Evolutionary conservation across 2,797 vertebrate genomes (phyloP), one percentile per base, ranked within the genome.

Genomic region (Spizella passerina): DNA sequence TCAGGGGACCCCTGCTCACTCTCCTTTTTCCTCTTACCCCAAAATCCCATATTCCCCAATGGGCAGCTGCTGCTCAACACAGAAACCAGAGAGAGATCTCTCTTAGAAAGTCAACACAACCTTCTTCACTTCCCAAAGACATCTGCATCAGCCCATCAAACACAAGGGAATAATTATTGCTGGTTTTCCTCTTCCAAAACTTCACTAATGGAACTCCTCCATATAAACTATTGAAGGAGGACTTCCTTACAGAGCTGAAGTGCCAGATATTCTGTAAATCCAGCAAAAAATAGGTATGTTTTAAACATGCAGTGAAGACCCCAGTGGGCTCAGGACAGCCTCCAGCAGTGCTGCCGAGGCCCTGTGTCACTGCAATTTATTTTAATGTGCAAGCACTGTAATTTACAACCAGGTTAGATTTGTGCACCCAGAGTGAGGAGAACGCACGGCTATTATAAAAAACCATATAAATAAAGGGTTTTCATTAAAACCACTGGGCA

Each of bases 401-500:
- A 88, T 92, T 95, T 86, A 87, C 68, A 88, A 30, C 26, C 0
- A 0, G 39, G 72, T n/a, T 34, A 56, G 44, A 94, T 89, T 49
- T 95, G 82, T 0, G 0, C 10, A 12, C 47, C 14, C 69, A 53
- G 84, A 90, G 47, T 9, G 32, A 34, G 13, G 38, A 72, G 57
- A 84, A 96, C 80, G 18, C 66, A 73, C 0, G 1, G 80, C 70
- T 88, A 70, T 76, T 91, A 91, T 75, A 61, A 90, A 94, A 26
- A 12, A n/a, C 3, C 6, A 30, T 59, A 90, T 43, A 82, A 93
- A 92, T 76, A 75, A 63, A 52, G 47, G 11, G 24, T 3, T 87
- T 94, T 92, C 84, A 91, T 94, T 96, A 78, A 93, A 96, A 96
- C 32, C 53, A 83, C 29, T 34, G 65, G 34, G 46, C 65, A 78